These are phyloP conservation scores for Barypeithes pellucidus DNA, from an alignment of 2,888 invertebrate genomes.

Conservation along the genomic window DNA sequence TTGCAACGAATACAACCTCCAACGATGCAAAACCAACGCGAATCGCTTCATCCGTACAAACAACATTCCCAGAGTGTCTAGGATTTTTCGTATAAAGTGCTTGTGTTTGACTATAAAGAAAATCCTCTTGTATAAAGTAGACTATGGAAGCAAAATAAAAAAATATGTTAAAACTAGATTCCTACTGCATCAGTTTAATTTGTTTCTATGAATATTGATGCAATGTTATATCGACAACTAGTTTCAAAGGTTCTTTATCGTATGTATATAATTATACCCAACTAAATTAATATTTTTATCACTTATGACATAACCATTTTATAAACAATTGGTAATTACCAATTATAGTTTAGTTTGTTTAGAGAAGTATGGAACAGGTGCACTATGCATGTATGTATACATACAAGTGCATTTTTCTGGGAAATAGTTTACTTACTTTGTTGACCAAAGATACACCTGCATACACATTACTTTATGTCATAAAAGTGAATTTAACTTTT, in stretches of 20 bases:
- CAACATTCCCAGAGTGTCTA: no score
- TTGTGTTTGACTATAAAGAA: no score
- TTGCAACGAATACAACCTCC: no score
- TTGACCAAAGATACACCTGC: slow-evolving; percentile 23
- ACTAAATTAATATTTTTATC: slow-evolving; percentile 1
- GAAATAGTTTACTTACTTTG: slow-evolving; percentile 19
- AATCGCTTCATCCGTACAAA: no score
- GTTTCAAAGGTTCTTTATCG: background rate
- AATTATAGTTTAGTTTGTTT: slow-evolving; percentile 17
- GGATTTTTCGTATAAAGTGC: no score
- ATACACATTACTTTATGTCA: slow-evolving; percentile 3
- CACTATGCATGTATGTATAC: slow-evolving; percentile 18
- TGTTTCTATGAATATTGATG: no score
- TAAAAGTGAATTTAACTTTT: slow-evolving; percentile 3
- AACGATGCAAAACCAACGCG: no score
- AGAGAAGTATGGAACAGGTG: slow-evolving; percentile 19
- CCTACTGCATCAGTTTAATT: no score
- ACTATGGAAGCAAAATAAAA: no score
- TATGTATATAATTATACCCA: background rate
- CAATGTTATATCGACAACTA: no score
- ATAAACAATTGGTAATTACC: slow-evolving; percentile 7
- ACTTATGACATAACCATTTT: slow-evolving; percentile 20
- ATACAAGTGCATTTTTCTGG: slow-evolving; percentile 10
- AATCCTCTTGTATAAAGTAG: no score
- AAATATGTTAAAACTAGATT: no score